Base-by-base conservation (phyloP, 2,797 vertebrate species). In the Simalia tracyae region DNA sequence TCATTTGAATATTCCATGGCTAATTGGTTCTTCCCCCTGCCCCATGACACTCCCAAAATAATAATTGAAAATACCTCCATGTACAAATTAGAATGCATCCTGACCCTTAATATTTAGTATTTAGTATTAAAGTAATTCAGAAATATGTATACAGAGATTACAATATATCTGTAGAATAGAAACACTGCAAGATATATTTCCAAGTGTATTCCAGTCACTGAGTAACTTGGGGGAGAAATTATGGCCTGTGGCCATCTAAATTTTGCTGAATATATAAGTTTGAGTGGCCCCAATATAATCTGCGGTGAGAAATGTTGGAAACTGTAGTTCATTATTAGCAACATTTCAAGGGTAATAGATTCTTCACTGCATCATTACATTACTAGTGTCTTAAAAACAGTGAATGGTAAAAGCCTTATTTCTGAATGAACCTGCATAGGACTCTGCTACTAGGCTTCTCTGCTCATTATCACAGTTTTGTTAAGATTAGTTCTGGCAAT, bases 391-490 rank as follows among this genome's bases (percentile, higher is more conserved):
- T 91, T 57, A 91, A 54, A 54, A n/a, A 10, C 19, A 64, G 1
- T 86, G n/a, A 57, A 56, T 5, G 31, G n/a, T 42, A 26, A 22
- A 57, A 15, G 14, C 26, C 0, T 3, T 54, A 26, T 22, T 85
- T 36, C 50, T 64, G 28, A 66, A 4, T 56, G 64, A 90, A 64
- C 26, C 24, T 64, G 5, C 46, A 85, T 85, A 36, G 59, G 6
- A 56, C 31, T 56, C 17, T 86, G 11, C 17, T 85, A 12, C 14
- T 86, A 54, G 61, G 12, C 6, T 8, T 59, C 2, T 5, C 88
- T 95, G 22, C 2, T 54, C 87, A 2, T 54, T 91, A 64, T 4
- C 31, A 2, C 92, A 42, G 36, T 92, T 91, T 92, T 63, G 59
- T 86, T 24, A 10, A 42, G 84, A 90, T 31, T 88, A 11, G 54